Evolutionary conservation across 2,113 vertebrate species (phyloP), one percentile per base, ranked within the genome.

Genomic region (Pipa parva): DNA sequence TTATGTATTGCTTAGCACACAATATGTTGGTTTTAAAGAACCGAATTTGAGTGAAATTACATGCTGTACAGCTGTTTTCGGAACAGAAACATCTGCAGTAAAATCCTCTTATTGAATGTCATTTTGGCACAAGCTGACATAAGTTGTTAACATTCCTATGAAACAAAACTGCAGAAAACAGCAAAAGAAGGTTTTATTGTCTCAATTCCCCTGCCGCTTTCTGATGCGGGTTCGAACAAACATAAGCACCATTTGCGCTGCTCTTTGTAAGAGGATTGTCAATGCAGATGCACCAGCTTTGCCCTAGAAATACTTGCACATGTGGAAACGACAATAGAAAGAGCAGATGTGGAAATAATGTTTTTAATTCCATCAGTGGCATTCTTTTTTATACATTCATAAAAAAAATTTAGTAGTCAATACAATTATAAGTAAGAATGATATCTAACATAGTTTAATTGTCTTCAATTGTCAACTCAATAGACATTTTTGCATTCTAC

Each of bases 61-160:
- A 4, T 1, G 5, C 63, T 10, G 78, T 75, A 74, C 73, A 65
- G 33, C 65, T 79, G 77, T 73, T 54, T n/a, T 64, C 65, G 73
- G 74, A 71, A 51, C 69, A 78, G 79, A 65, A 80, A 71, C 78
- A 82, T 84, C 82, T 85, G 80, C 77, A 65, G 75, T 66, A 62
- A 62, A 80, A 83, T 83, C 78, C 78, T 79, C 78, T 80, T 77
- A 75, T 45, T 57, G 73, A 52, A 76, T 74, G 66, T 29, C 71
- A 64, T 65, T 42, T 67, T 68, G 75, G 77, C 78, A 74, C 79
- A 73, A 73, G 72, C 61, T 48, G 80, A 70, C 65, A 70, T 3
- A 54, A 72, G n/a, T 72, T 77, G 68, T 76, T 61, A 75, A 71
- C 71, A 79, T 69, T 63, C 79, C 76, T 75, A 74, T 63, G 76